Evolutionary conservation across 2,797 vertebrate species (phyloP), one percentile per base, ranked within the genome.

Genomic region (Synaphobranchus kaupii): DNA sequence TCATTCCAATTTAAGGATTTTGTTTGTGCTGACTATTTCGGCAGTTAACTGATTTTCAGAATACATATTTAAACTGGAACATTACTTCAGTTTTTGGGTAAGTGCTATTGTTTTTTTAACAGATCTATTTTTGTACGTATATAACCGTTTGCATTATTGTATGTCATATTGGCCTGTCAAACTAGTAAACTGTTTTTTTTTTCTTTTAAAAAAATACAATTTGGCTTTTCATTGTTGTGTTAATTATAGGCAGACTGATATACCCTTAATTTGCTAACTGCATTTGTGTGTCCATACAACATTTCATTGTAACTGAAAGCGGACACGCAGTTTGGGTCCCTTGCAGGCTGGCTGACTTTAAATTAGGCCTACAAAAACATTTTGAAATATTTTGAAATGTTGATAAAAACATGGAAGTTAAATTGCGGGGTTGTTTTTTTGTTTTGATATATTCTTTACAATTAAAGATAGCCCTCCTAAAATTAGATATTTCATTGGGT

Each of bases 51-150:
- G 44, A 47, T 58, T 84, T 86, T 83, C 48, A 71, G 81, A 66
- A 83, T 88, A 83, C 28, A 39, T 60, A 85, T 76, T 85, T 44
- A 82, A 88, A 88, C 78, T 85, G 76, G 78, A 82, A 71, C 60
- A 44, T 73, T 63, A 54, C 58, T 63, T 85, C 71, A 66, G 31
- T 85, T 85, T 71, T 39, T 71, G 87, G 87, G 87, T 88, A 83
- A 88, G 87, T 88, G 39, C 78, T 85, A 60, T 58, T 68, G 44
- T 7, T 66, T 66, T 66, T 56, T 44, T 10, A 25, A 13, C 13
- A 81, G 7, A 22, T 25, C 47, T 15, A 25, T 22, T 10, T 22
- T 81, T 47, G 15, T 39, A 5, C 7, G 3, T 20, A 81, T 1
- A 81, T n/a, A 78, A 12, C 68, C 34, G 0, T 78, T 44, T 78